Base-by-base conservation (phyloP, 1,140 invertebrate species). In the Gonatopus flavifemur region DNA sequence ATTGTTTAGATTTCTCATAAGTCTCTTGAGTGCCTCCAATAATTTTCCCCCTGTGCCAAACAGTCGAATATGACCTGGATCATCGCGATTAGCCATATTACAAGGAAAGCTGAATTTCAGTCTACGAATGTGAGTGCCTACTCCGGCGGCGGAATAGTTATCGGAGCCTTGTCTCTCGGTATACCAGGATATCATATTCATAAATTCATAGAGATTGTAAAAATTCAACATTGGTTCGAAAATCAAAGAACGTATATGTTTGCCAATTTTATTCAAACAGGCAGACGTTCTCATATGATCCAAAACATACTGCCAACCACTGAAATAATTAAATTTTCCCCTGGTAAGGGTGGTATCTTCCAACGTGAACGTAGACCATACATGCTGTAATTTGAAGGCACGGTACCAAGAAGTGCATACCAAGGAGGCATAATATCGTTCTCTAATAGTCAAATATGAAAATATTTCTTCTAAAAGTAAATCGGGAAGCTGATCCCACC, bases 171-270 rank as follows among this genome's bases (percentile, higher is more conserved):
- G 68, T 21, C 43, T 66, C 60, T 88, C 86, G 2, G 82, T 81
- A 54, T 86, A 90, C 81, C 85, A 91, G 3, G 85, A 87, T 32
- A 89, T 66, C 79, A 91, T 84, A 25, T 87, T 88, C 84, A 91
- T 89, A 60, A 92, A 92, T 69, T 92, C 89, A 61, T 88, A 92
- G 3, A 93, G 77, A 67, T 93, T 93, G 62, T 88, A 88, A 55
- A 92, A 91, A 69, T 91, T 91, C 19, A 82, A 77, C 79, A 88
- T 88, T 0, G 89, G 89, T 13, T 82, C 80, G 47, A 94, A 86
- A 9, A 88, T 80, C 3, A 93, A 69, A 9, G 78, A 81, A 38
- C 84, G 80, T 54, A 93, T 81, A 63, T 87, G 80, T 39, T 69
- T 73, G 0, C 90, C 90, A 31, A 93, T 82, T 55, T 81, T 82